Evolutionary conservation across 2,888 invertebrate genomes (phyloP), one percentile per base, ranked within the genome.

Genomic region (Sphaerophoria rueppellii): DNA sequence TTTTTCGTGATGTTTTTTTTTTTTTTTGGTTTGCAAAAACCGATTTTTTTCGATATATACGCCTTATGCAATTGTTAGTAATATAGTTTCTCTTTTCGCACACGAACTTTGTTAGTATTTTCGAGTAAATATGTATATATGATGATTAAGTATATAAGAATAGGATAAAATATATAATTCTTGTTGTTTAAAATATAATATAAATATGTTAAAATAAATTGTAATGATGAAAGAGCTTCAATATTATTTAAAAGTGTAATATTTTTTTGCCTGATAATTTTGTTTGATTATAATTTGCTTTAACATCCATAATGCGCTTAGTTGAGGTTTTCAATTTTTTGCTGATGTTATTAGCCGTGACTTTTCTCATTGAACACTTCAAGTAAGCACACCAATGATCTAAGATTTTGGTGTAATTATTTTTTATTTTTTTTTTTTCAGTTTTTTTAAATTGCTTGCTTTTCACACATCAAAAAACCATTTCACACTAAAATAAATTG

Each of bases 41-140:
- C 80, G 58, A 69, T 70, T 85, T 82, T 43, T 70, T 72, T n/a
- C 40, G 14, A 14, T 78, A 40, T 85, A 85, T 85, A 85, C 77
- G 85, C 85, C 50, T 85, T 85, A 85, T 85, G 85, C 85, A 69
- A 81, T 85, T 85, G 85, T 85, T 85, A 85, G 85, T 85, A 85
- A 48, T 85, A 85, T 80, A 79, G 37, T 58, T 16, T 40, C 34
- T 52, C 60, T 79, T 5, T 58, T 16, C 76, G 67, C 60, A 60
- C 54, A 37, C 9, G 9, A 4, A 9, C 9, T 43, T 43, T 57
- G 77, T 79, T 76, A 78, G 78, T 73, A 6, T 70, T 32, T 61
- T 37, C 58, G 24, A 24, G 61, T 46, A 58, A 82, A 54, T 50
- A 14, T 9, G 4, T 43, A 43, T 43, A 9, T n/a, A 57, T 57